Conservation (phyloP, 2,113 vertebrate species). For the Epinephelus fuscoguttatus region DNA sequence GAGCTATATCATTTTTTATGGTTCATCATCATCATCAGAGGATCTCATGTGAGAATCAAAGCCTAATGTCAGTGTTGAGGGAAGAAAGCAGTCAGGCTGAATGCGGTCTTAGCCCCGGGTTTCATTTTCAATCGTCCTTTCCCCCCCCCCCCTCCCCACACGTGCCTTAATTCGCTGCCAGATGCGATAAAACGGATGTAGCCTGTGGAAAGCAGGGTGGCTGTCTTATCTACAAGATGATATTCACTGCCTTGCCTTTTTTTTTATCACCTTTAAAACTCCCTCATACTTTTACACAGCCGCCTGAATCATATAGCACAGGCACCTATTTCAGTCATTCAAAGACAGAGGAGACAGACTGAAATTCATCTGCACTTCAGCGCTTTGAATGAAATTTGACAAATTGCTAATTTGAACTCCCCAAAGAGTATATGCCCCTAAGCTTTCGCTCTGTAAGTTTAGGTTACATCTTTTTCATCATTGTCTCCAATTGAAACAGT, state of each 20-base stretch:
- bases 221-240: slow-evolving; percentile 87
- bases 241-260: slow-evolving; percentile 78
- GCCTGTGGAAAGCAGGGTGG: slow-evolving; percentile 84
- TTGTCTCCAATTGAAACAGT: slow-evolving; percentile 44
- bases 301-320: slow-evolving; percentile 70
- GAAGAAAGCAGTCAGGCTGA: slow-evolving; percentile 80
- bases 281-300: slow-evolving; percentile 85
- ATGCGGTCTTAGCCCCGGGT: slow-evolving; percentile 85
- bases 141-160: slow-evolving; percentile 30
- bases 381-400: slow-evolving; percentile 76
- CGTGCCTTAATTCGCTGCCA: slow-evolving; percentile 91
- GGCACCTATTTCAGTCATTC: slow-evolving; percentile 63
- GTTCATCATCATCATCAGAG: slow-evolving; percentile 85
- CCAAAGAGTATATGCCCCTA: slow-evolving; percentile 56
- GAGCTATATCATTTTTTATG: slow-evolving; percentile 91
- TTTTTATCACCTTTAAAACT: slow-evolving; percentile 88
- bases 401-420: slow-evolving; percentile 77
- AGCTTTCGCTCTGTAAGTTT: slow-evolving; percentile 58
- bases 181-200: slow-evolving; percentile 85
- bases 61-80: slow-evolving; percentile 79
- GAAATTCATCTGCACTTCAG: slow-evolving; percentile 59
- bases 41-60: slow-evolving; percentile 91
- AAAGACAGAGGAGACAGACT: slow-evolving; percentile 57
- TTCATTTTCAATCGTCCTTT: slow-evolving; percentile 85
- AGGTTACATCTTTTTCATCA: slow-evolving; percentile 68